A percentile compares a stretch with the other conserved stretches of the same genome.
Evolutionary conservation across 2,888 invertebrate species (phyloP).

Genomic region (Selenia dentaria): DNA sequence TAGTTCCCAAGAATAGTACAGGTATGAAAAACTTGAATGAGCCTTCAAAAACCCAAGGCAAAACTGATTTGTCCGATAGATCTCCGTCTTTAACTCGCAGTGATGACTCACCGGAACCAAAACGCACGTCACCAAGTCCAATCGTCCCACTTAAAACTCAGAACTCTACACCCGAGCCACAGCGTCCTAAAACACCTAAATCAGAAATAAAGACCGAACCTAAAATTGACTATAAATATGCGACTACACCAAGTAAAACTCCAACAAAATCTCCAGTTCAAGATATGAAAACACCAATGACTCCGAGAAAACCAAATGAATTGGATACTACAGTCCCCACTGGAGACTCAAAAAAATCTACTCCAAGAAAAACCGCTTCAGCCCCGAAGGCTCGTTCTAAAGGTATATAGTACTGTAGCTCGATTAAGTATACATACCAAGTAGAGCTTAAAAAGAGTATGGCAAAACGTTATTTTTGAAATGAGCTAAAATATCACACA

Average conservation of each 20-base stretch:
- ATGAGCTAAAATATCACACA: slow-evolving; percentile 55
- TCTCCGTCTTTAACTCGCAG: slow-evolving; percentile 78
- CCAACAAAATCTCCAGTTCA: slow-evolving; percentile 58
- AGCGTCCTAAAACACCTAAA: slow-evolving; percentile 72
- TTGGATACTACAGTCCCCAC: slow-evolving; percentile 55
- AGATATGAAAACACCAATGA: slow-evolving; percentile 53
- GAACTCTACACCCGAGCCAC: slow-evolving; percentile 59
- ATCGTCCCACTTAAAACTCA: slow-evolving; percentile 54
- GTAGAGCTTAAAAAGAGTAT: too few relatives aligned
- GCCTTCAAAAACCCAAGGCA: slow-evolving; percentile 47
- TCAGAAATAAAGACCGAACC: slow-evolving; percentile 52
- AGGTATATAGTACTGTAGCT: slow-evolving; percentile 56
- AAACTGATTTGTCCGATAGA: slow-evolving; percentile 68
- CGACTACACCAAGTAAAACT: slow-evolving; percentile 51
- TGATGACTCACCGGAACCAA: slow-evolving; percentile 78
- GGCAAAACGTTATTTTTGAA: too few relatives aligned
- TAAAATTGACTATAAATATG: slow-evolving; percentile 33
- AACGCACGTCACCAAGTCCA: slow-evolving; percentile 53
- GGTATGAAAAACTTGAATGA: slow-evolving; percentile 48
- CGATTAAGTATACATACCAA: too few relatives aligned
- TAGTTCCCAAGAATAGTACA: slow-evolving; percentile 63
- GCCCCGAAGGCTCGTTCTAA: slow-evolving; percentile 72
- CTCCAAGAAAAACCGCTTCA: slow-evolving; percentile 70
- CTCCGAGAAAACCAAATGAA: slow-evolving; percentile 70
- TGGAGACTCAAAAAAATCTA: slow-evolving; percentile 64